Base-by-base conservation (phyloP, 2,797 vertebrate species). In the Staurois parvus region DNA sequence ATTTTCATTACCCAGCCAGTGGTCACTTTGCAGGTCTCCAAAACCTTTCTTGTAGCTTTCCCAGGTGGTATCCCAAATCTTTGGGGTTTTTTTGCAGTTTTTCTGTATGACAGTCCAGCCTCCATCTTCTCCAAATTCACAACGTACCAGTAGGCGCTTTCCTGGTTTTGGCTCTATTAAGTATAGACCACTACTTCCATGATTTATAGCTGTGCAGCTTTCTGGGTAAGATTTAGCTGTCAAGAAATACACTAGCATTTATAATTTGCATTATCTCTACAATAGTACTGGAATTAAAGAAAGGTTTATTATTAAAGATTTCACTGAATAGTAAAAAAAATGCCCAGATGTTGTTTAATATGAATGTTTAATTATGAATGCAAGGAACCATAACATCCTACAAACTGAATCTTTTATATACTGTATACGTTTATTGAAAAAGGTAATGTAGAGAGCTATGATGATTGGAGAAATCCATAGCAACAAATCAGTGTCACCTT, bases 71-170 rank as follows among this genome's bases (percentile, higher is more conserved):
- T 83, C 81, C 85, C 85, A 87, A 34, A 72, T 42, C 19, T 40
- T 83, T 79, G 75, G 67, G 5, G 29, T 79, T 37, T 56, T 87
- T 45, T n/a, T 68, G 73, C 68, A 78, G 32, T 87, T 87, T 32
- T 59, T 87, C 45, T 87, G 85, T 21, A 87, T 83, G 29, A 83
- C 69, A n/a, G 85, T 87, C 85, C 85, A 87, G 2, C 74, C 79
- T 2, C 85, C 85, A 29, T 77, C 85, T 74, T 32, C 68, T 2
- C 42, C 81, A 59, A 83, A 64, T 21, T 79, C 69, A 75, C 85
- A 87, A 19, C 45, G 40, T 59, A 87, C 85, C 28, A 87, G 62
- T 34, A 87, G 13, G 15, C 42, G 76, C 32, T 77, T 83, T 24
- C 52, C 72, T 56, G 42, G 59, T 29, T 32, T 37, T 9, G 85